Base-by-base conservation (phyloP, 92 coral and sea anemone genomes). In the Isaurus tuberculatus region DNA sequence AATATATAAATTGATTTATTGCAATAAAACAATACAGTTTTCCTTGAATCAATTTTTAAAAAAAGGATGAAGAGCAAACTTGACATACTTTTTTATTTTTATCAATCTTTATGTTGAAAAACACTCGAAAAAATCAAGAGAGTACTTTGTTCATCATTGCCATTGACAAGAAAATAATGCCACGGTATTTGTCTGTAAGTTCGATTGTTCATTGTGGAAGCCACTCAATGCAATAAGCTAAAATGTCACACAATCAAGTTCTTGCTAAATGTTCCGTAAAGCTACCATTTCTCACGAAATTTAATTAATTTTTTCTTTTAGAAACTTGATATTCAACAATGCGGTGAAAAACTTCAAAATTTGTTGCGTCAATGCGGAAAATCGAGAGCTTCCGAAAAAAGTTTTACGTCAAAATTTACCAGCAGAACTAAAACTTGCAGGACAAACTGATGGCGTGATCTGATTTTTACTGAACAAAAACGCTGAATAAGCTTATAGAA, bases 321-420 rank as follows among this genome's bases (percentile, higher is more conserved):
- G 60, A 44, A 72, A 72, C 34, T 22, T 72, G 58, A 72, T 72
- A 44, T 72, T 44, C 20, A 5, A 16, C 78, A 72, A 44, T 44
- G 27, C 23, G 37, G 15, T 11, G 34, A 72, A 43, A 19, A 13
- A 28, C 51, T 70, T 44, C 13, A 36, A 26, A n/a, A 37, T 4
- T 25, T 8, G 29, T 31, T 51, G 20, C 31, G 65, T 51, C 46
- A 75, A 51, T 75, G 65, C 80, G 66, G 80, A 75, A 75, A 75
- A 51, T 55, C 65, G 46, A 30, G 20, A 53, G 30, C 70, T 60
- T 77, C 53, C 27, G 55, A 77, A 26, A 34, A n/a, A 63, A 57
- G 26, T 58, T 40, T 77, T 58, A 33, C 70, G 53, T 55, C 70
- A 57, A 58, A n/a, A 55, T 31, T 19, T 77, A 58, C 53, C 80